Conservation (phyloP, 2,797 vertebrate genomes). For the Scomberomorus guttatus region DNA sequence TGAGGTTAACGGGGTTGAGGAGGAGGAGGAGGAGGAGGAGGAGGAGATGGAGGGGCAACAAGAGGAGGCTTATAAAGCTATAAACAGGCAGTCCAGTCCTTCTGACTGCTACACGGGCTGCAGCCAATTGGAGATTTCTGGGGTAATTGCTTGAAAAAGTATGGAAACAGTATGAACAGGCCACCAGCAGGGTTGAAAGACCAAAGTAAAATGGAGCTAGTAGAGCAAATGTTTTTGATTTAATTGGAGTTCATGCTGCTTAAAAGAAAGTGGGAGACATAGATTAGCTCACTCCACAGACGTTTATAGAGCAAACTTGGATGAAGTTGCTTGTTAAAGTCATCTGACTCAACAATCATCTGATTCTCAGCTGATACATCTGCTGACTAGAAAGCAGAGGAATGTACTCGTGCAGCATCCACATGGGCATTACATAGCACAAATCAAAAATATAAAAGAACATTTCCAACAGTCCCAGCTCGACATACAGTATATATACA, state of each 20-base stretch:
- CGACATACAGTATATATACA: neutral
- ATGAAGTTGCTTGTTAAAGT: slow-evolving; percentile 65
- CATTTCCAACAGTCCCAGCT: neutral
- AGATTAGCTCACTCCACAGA: slow-evolving; percentile 37
- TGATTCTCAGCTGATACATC: slow-evolving; percentile 81
- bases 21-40: slow-evolving; percentile 36
- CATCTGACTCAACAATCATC: slow-evolving; percentile 80
- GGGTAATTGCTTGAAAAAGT: slow-evolving; percentile 26
- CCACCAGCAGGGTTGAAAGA: slow-evolving; percentile 27
- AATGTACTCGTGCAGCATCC: slow-evolving; percentile 49
- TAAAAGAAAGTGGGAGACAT: neutral
- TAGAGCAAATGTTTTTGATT: slow-evolving; percentile 33
- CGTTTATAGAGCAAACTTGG: slow-evolving; percentile 49
- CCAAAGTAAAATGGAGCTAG: slow-evolving; percentile 25
- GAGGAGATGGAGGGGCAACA: slow-evolving; percentile 39
- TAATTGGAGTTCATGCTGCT: slow-evolving; percentile 36
- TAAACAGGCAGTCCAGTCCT: slow-evolving; percentile 52
- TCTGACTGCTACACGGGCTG: slow-evolving; percentile 27
- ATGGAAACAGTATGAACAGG: slow-evolving; percentile 15
- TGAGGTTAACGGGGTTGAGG: slow-evolving; percentile 65
- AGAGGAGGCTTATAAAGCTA: slow-evolving; percentile 63
- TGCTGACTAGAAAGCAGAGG: slow-evolving; percentile 71
- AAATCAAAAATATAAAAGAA: slow-evolving; percentile 11
- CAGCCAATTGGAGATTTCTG: slow-evolving; percentile 17
- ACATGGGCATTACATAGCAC: slow-evolving; percentile 45